Conservation (phyloP, 2,888 invertebrate genomes). For the Anoncus sp. region DNA sequence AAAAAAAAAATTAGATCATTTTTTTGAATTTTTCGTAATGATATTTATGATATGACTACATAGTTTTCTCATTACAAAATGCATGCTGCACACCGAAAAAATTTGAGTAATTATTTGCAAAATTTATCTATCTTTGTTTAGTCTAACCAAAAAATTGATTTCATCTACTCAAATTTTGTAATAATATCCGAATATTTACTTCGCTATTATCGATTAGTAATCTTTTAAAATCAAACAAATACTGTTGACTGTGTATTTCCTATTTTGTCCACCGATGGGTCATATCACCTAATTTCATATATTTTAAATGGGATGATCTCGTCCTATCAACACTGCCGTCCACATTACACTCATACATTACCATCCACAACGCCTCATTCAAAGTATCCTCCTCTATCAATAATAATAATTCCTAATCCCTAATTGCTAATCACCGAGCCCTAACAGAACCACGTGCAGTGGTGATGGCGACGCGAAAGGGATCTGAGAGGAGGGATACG, state of each 20-base stretch:
- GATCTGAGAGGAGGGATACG: slow-evolving; percentile 30
- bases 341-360: slow-evolving; percentile 21
- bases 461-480: slow-evolving; percentile 37
- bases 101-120: too few species aligned
- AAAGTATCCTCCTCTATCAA: slow-evolving; percentile 45
- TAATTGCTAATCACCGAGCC: slow-evolving; percentile 75
- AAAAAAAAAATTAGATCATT: too few species aligned
- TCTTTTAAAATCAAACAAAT: not conserved
- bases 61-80: too few species aligned
- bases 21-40: too few species aligned
- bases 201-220: too few species aligned
- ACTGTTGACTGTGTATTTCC: not conserved
- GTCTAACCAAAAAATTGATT: too few species aligned
- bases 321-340: not conserved
- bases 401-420: slow-evolving; percentile 76
- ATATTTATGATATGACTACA: too few species aligned
- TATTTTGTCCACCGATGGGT: not conserved
- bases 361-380: slow-evolving; percentile 6
- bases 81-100: too few species aligned
- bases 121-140: too few species aligned
- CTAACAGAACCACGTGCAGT: slow-evolving; percentile 67
- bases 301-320: not conserved
- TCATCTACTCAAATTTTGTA: too few species aligned
- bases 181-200: too few species aligned
- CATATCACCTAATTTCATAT: not conserved